Base-by-base conservation (phyloP, 1,140 invertebrate genomes). In the Pseudachorutes palmiensis region DNA sequence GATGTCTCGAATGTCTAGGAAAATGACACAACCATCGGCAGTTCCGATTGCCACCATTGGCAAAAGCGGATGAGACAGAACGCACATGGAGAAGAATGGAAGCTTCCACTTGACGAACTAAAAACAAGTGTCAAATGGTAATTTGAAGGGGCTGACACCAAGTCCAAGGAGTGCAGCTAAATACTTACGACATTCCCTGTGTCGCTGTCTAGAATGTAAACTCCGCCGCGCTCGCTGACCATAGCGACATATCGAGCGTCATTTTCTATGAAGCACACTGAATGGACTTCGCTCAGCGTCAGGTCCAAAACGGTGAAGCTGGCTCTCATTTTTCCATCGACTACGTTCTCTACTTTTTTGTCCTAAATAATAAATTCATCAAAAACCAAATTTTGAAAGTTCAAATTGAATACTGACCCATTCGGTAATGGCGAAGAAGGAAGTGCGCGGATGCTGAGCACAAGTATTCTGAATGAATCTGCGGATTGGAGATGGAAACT, bases 201-300 rank as follows among this genome's bases (percentile, higher is more conserved):
- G n/a, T 55, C 51, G 48, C 33, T 3, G 2, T 70, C 65, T 31
- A 70, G 24, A 22, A 73, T 29, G 5, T 31, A 41, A 59, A 73
- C 66, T 16, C 3, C 36, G 30, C 71, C 71, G 24, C 29, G 41
- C 16, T 68, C 60, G 24, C 58, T 63, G 1, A 70, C 62, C 30
- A 61, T 57, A 0, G 68, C 71, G 14, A 70, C 29, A 55, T 64
- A 69, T 24, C 69, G 51, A 36, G 69, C 30, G 1, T 68, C 66
- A 0, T 63, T 69, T 29, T 73, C 71, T 26, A 73, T 70, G 32
- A 73, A 73, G 22, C 63, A 66, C n/a, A 59, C 67, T 28, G 3
- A 24, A n/a, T 63, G 30, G 32, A 73, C 63, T 32, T 69, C 32
- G 28, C 49, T 14, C 59, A 60, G 49, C 0, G 64, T 51, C 1